Evolutionary conservation across 2,797 vertebrate species (phyloP), one percentile per base, ranked within the genome.

Genomic region (Bradypodion ventrale): DNA sequence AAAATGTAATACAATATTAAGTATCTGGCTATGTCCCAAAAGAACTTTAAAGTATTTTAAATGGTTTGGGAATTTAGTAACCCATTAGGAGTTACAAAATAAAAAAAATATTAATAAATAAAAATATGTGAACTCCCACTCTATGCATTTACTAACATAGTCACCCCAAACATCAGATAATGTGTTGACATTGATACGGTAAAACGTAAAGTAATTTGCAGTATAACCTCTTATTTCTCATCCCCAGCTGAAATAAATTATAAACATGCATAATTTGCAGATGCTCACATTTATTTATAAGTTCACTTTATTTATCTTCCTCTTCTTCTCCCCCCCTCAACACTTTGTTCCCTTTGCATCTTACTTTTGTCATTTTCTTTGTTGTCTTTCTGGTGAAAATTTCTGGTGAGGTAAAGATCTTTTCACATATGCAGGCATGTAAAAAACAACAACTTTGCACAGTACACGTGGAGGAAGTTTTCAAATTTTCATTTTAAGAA

Each of bases 1-100:
- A 97, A 97, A 96, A 97, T 96, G 96, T 97, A 97, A 97, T 96
- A 96, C 96, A 96, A 96, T 96, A 97, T 97, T 97, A 97, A 96
- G 96, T 96, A 96, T 96, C 96, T 97, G 96, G 96, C 96, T 96
- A 95, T 94, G 93, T 96, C 96, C 96, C 96, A 96, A 96, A 97
- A 97, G 96, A 96, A 96, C 96, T 96, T 96, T 97, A 96, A 96
- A 97, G 96, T 96, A 96, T 97, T 96, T 95, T 93, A 94, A 96
- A 95, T 44, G 90, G 91, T 96, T 96, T 96, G 94, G 95, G 94
- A 95, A 96, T 96, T 96, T 93, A 94, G 86, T 93, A 95, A 91
- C 91, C 94, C 93, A 92, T 94, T 94, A 85, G 86, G 92, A 93
- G 93, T 95, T 95, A 92, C 85, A 63, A 91, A 95, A 91, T 92